Evolutionary conservation across 2,888 invertebrate genomes (phyloP), one percentile per base, ranked within the genome.

Genomic region (Himalopsyche japonica): DNA sequence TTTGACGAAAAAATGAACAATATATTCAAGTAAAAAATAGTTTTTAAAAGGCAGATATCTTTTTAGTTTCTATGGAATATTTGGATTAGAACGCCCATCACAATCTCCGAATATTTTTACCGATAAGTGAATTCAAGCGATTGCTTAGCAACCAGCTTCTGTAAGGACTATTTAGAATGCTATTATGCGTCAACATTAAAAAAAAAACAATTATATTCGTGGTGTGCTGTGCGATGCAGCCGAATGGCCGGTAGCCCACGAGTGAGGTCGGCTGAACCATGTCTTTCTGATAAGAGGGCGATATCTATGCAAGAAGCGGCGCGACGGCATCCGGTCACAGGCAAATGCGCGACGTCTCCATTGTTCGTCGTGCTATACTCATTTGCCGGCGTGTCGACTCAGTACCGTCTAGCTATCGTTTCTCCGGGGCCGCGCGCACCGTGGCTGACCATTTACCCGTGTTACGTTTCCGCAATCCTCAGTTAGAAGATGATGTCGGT

Each of bases 281-380:
- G 70, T 70, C 30, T 70, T 70, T 27, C 70, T 70, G 70, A 81
- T 82, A 82, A 24, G 84, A 82, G 81, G 76, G 47, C 84, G 80
- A 85, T 87, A 79, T 87, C 82, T 84, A 81, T 87, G 85, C 85
- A 86, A 81, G 82, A 82, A 85, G 84, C 81, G 85, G 76, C 76
- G 79, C 80, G 76, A 64, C 79, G 79, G 76, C 81, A 87, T 87
- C 87, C 86, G 86, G 87, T 82, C 83, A 78, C 81, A 82, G 78
- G 82, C 70, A 81, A 81, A 86, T 77, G 70, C 70, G 83, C 79
- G 84, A 85, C 81, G 85, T 87, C 85, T 86, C 85, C 85, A 87
- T 87, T 87, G 87, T 86, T 48, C 79, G 77, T 57, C 79, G 82
- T 80, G 47, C 79, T 37, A 81, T 81, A 81, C 76, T 76, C 81